phyloP scores from a whole-genome alignment of 2,797 vertebrate species.

The Lagocephalus sceleratus region DNA sequence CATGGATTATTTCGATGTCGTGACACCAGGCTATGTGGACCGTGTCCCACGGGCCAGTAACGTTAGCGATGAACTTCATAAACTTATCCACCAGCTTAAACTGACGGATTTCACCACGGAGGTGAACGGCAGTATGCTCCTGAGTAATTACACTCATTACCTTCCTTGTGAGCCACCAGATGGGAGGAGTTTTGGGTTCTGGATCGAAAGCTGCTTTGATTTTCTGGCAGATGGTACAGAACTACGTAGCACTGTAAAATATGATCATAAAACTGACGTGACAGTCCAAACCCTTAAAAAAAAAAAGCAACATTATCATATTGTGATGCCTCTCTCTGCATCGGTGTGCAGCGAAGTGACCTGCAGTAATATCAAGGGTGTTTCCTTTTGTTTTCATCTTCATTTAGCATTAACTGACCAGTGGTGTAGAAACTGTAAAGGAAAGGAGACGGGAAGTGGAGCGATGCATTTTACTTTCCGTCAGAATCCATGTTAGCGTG shows the following conservation, averaged over 20 bases:
- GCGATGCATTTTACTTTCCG: slow-evolving; percentile 47
- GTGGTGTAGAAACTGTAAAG: slow-evolving; percentile 10
- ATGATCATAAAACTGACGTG: background rate
- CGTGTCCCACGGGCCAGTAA: no score
- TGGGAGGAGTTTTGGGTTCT: slow-evolving; percentile 16
- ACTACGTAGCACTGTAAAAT: background rate
- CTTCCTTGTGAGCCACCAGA: slow-evolving; percentile 28
- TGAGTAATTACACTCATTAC: slow-evolving; percentile 61
- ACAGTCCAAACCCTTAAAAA: background rate
- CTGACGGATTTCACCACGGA: slow-evolving; percentile 13
- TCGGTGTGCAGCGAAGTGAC: background rate
- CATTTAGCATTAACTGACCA: slow-evolving; percentile 49
- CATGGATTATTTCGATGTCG: no score
- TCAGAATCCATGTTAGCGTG: slow-evolving; percentile 46
- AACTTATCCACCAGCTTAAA: slow-evolving; percentile 5
- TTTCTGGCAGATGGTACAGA: background rate
- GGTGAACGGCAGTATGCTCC: slow-evolving; percentile 26
- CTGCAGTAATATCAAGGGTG: slow-evolving; percentile 21
- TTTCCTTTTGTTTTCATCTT: slow-evolving; percentile 49
- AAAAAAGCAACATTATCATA: no score
- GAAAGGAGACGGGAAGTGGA: slow-evolving; percentile 37
- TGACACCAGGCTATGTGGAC: background rate
- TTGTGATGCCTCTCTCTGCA: background rate
- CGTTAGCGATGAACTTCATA: no score
- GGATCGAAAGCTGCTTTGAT: background rate